Conservation (phyloP, 2,113 vertebrate species). For the Ondatra zibethicus region DNA sequence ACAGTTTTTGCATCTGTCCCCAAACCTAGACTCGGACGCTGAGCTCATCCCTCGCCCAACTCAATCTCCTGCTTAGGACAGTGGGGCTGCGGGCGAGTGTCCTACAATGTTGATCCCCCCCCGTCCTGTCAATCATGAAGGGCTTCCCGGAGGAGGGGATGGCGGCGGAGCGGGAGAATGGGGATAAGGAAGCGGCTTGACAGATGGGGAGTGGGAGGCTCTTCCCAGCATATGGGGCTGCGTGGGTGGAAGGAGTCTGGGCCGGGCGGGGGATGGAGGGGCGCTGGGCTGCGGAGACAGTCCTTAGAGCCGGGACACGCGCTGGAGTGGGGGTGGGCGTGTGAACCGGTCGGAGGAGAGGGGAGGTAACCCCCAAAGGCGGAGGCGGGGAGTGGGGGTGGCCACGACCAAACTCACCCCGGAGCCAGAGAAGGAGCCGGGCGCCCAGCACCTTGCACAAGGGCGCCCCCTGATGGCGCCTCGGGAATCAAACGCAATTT, state of each 20-base stretch:
- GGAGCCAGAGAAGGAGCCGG: constrained; percentile 7
- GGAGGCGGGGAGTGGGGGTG: constrained; percentile 42
- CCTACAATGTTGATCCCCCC: not conserved
- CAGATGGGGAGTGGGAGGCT: constrained; percentile 82
- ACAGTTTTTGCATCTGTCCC: not conserved
- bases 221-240: constrained; percentile 78
- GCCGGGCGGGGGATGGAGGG: constrained; percentile 42
- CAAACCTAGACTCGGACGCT: not conserved
- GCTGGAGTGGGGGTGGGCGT: constrained; percentile 46
- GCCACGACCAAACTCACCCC: constrained; percentile 3
- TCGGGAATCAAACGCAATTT: not conserved
- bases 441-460: constrained; percentile 48
- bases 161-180: not conserved
- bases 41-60: not conserved
- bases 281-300: constrained; percentile 30
- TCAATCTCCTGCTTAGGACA: not conserved
- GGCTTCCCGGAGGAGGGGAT: constrained; percentile 77
- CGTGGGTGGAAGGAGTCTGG: constrained; percentile 78
- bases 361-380: constrained; percentile 24
- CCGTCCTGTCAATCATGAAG: constrained; percentile 66
- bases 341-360: constrained; percentile 33
- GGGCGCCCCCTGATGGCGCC: constrained; percentile 72
- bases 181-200: constrained; percentile 68
- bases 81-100: not conserved
- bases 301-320: constrained; percentile 22